phyloP scores from a whole-genome alignment of 92 coral and sea anemone genomes.

The Actinostola sp. region DNA sequence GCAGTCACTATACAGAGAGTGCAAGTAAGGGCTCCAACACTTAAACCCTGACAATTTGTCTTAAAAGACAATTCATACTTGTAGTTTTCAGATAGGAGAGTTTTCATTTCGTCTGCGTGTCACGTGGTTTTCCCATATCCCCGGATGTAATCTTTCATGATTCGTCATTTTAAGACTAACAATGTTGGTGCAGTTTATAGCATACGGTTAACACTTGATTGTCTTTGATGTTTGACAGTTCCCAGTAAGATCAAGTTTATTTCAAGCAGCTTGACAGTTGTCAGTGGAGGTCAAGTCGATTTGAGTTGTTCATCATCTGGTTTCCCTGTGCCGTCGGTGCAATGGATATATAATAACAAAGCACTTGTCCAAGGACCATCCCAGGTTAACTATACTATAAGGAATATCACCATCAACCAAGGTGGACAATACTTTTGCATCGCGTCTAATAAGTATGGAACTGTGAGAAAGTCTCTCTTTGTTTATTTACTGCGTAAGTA shows the following conservation, averaged over 20 bases:
- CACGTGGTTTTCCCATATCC: too few relatives aligned
- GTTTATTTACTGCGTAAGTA: conserved; percentile 71
- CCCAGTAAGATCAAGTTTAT: conserved; percentile 54
- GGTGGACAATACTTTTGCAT: conserved; percentile 72
- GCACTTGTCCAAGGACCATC: conserved; percentile 36
- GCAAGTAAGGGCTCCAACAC: too few relatives aligned
- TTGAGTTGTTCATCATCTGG: conserved; percentile 61
- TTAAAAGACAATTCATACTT: too few relatives aligned
- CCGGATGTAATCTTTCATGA: too few relatives aligned
- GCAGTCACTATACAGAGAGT: conserved; percentile 60
- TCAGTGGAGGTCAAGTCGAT: conserved; percentile 32
- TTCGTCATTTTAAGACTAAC: too few relatives aligned
- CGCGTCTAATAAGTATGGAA: conserved; percentile 70
- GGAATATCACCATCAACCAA: conserved; percentile 38
- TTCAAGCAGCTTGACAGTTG: conserved; percentile 50
- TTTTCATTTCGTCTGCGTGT: too few relatives aligned
- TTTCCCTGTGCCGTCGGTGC: conserved; percentile 46
- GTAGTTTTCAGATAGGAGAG: too few relatives aligned
- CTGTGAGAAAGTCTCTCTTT: conserved; percentile 40
- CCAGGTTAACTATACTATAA: conserved; percentile 53
- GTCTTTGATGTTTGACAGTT: conserved; percentile 32
- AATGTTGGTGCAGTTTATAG: too few relatives aligned
- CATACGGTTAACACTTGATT: not conserved
- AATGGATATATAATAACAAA: conserved; percentile 35
- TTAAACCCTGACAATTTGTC: too few relatives aligned